phyloP scores from a whole-genome alignment of 2,797 vertebrate species.

The Xiphophorus birchmanni region DNA sequence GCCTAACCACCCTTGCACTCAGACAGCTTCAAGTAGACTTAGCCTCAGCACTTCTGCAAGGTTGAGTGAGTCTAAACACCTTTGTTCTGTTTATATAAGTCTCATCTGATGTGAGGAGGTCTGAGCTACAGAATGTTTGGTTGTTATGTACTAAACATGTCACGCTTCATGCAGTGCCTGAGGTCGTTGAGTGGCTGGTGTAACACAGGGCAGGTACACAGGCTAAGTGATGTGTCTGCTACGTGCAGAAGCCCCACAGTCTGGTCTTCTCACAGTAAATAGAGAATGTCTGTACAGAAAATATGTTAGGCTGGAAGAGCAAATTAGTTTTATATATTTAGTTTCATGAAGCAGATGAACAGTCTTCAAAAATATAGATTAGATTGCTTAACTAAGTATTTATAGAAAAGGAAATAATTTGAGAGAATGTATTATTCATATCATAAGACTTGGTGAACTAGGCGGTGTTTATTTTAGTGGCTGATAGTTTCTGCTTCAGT shows the following conservation, averaged over 20 bases:
- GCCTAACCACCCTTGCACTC: neutral
- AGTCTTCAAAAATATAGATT: neutral
- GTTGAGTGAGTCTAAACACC: constrained; percentile 39
- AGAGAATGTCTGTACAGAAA: constrained; percentile 57
- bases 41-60: constrained; percentile 12
- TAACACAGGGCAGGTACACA: constrained; percentile 69
- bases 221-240: constrained; percentile 62
- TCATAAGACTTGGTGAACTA: too few species aligned
- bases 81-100: constrained; percentile 62
- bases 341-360: neutral
- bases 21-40: constrained; percentile 9
- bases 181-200: constrained; percentile 59
- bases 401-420: neutral
- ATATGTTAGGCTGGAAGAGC: constrained; percentile 4
- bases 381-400: neutral
- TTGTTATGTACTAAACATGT: constrained; percentile 72
- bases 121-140: constrained; percentile 53
- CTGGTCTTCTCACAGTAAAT: constrained; percentile 39
- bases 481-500: constrained; percentile 14
- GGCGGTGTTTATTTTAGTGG: constrained; percentile 3
- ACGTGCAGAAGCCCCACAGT: constrained; percentile 62
- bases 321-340: constrained; percentile 19
- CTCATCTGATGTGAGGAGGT: constrained; percentile 58
- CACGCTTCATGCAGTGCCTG: constrained; percentile 60
- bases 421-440: neutral